Base-by-base conservation (phyloP, 2,113 vertebrate genomes). In the Sitta europaea region DNA sequence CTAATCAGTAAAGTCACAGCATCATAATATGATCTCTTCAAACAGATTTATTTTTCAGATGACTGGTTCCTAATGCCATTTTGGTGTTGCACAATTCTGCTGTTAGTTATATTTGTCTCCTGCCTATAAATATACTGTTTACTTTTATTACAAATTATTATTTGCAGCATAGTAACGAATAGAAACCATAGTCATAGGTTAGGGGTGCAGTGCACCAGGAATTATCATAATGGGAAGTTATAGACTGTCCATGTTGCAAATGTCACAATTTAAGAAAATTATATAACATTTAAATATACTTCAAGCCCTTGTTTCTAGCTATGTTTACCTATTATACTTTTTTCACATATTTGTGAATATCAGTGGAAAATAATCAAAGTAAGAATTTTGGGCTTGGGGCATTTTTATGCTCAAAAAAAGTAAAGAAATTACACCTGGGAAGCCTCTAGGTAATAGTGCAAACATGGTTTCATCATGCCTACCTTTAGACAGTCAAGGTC, bases 31-130 rank as follows among this genome's bases (percentile, higher is more conserved):
- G 31, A 88, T 86, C 47, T 93, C 82, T 93, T 94, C 72, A 94
- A 92, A 93, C 47, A 91, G 89, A 95, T 92, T 90, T 85, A 74
- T 92, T 95, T 94, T 91, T 82, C 59, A 92, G 91, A 92, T 94
- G 87, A 81, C 40, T 92, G 40, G 31, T 73, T 96, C 38, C 43
- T 86, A 95, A 90, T 68, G 19, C 40, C 77, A 80, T 67, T 88
- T 72, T 83, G 55, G 21, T 20, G 45, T 67, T 91, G 40, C 21
- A 48, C n/a, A 67, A 20, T 87, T 94, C 62, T 95, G 14, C 40
- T 67, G 12, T 51, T 89, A 28, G 51, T 77, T 91, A 35, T 59
- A 83, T 89, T 80, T 92, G n/a, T 68, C 40, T 91, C n/a, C 45
- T 72, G 57, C 42, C 33, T 78, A 87, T 70, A 95, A 89, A 84